Base-by-base conservation (phyloP, 2,888 invertebrate species). In the Phaedon cochleariae region DNA sequence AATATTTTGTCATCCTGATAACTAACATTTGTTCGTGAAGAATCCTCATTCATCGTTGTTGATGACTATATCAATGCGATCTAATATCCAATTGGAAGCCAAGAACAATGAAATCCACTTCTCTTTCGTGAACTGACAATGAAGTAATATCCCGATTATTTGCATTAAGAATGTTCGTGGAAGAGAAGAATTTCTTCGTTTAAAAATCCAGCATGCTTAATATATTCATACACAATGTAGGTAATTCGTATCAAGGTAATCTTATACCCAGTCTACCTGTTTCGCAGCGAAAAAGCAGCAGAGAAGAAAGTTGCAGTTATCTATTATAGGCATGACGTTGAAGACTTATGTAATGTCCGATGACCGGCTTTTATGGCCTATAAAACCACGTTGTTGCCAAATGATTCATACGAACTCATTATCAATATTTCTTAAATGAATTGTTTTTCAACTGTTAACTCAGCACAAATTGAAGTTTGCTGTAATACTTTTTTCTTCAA, bases 241-340 rank as follows among this genome's bases (percentile, higher is more conserved):
- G 58, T 58, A 58, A 65, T 65, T 51, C 46, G 58, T 65, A 65
- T 51, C 61, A 61, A 65, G 65, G 65, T 65, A 59, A 61, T 57
- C 57, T 45, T 45, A 57, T 18, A 20, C 26, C 46, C 20, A 57
- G 26, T 57, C 26, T 20, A 57, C 57, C 57, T 57, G 45, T 57
- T 45, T 45, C 21, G 45, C 31, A 45, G 21, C 45, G n/a, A 17
- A 54, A 54, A 53, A 57, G 45, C 3, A 26, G 45, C 21, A 37
- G 26, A 57, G 46, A 57, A 57, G 57, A 57, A 57, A 57, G 57
- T 57, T 57, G 57, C 45, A 45, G 45, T 41, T 41, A 41, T 55
- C 57, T 45, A 57, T 46, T 41, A 41, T 29, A 31, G 26, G 57
- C 18, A 17, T 57, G 57, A 57, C 57, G 57, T 22, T 18, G 26